phyloP scores from a whole-genome alignment of 2,888 invertebrate genomes.

The Arge pagana region DNA sequence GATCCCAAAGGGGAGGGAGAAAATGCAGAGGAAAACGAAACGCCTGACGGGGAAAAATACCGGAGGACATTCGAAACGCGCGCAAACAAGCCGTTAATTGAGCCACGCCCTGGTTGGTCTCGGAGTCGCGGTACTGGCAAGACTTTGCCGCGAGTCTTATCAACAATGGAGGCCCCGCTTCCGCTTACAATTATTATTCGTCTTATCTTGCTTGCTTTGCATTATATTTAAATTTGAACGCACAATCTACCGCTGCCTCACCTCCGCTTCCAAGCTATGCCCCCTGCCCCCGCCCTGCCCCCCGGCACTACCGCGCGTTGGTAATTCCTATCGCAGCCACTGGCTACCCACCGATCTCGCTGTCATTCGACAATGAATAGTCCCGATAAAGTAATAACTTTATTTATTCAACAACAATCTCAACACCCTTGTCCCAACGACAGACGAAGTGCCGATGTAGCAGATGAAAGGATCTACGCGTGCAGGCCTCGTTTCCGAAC shows the following conservation, averaged over 20 bases:
- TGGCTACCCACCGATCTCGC: too few species aligned
- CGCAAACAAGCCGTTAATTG: background rate
- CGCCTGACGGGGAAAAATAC: too few species aligned
- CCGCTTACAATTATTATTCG: conserved; percentile 50
- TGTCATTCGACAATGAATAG: too few species aligned
- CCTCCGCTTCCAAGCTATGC: conserved; percentile 26
- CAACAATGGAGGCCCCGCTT: conserved; percentile 35
- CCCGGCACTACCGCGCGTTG: background rate
- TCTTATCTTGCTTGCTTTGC: conserved; percentile 53
- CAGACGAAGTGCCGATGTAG: too few species aligned
- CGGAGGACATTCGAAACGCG: background rate
- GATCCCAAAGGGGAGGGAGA: background rate
- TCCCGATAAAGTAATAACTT: too few species aligned
- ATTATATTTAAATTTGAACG: conserved; percentile 53
- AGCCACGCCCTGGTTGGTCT: background rate
- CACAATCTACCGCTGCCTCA: conserved; percentile 30
- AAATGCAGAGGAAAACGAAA: background rate
- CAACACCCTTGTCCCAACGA: too few species aligned
- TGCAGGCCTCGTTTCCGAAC: too few species aligned
- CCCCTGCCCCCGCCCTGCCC: conserved; percentile 20
- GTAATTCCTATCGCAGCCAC: background rate
- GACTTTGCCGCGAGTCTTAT: conserved; percentile 37
- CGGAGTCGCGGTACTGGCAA: background rate
- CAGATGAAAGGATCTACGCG: too few species aligned
- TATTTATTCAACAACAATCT: too few species aligned